Base-by-base conservation (phyloP, 2,888 invertebrate species). In the Himalopsyche anomala region DNA sequence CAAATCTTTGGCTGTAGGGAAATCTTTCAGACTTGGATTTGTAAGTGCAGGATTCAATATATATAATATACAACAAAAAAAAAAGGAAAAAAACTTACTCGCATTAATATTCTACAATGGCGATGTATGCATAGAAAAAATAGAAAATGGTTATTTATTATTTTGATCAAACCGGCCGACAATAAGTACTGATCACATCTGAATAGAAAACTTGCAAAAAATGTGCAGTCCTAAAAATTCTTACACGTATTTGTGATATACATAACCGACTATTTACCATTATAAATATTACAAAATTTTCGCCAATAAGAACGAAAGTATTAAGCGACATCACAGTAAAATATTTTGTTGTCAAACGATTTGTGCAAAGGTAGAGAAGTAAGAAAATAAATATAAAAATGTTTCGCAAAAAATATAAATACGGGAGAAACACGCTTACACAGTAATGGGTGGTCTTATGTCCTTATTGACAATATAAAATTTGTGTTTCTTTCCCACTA, bases 381-480 rank as follows among this genome's bases (percentile, higher is more conserved):
- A 82, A 82, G 82, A 55, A 54, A 55, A 82, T 82, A 55, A 45
- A 82, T 51, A 55, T 36, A 54, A 82, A 82, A 51, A 82, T 11
- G 12, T 74, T 74, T 36, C 38, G 55, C 82, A 82, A 55, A 82
- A 80, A 80, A 80, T 36, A 74, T 38, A 80, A 51, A 42, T n/a
- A 5, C 12, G 42, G 36, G 45, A 11, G 51, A 80, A 42, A 19
- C 8, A 8, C 19, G n/a, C 5, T 45, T 93, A 95, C 89, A 95
- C 95, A 87, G 94, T 95, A 89, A 96, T 94, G 87, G 95, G 93
- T 87, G 95, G 94, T 91, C 95, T 95, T 84, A 96, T 93, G 91
- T 98, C 98, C 92, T 99, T 99, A 92, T 98, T 97, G 84, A 99
- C 99, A 90, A 99, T 96, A 92, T 99, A 99, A 93, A 99, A 99